Conservation (phyloP, 2,888 invertebrate genomes). For the Macrophya alboannulata region DNA sequence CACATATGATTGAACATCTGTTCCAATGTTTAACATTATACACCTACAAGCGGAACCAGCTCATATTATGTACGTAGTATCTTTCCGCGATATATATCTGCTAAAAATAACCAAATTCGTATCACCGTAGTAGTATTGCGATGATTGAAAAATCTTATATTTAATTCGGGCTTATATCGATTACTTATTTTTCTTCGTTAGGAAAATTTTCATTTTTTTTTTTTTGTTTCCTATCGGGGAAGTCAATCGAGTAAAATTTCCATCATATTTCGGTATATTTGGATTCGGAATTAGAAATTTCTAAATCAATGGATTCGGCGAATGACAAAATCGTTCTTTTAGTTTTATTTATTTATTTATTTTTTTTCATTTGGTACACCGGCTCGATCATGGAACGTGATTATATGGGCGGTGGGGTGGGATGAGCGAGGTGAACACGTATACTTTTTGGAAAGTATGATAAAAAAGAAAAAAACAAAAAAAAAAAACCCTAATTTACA, state of each 20-base stretch:
- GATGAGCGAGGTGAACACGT: neutral
- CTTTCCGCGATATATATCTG: neutral
- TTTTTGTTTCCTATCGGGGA: neutral
- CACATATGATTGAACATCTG: neutral
- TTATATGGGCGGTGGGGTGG: neutral
- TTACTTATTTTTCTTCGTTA: neutral
- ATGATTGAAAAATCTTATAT: neutral
- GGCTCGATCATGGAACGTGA: neutral
- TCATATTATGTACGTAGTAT: too few relatives aligned
- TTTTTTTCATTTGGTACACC: neutral
- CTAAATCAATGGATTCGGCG: neutral
- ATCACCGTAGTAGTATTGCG: too few relatives aligned
- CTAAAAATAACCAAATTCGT: neutral
- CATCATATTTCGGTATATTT: neutral
- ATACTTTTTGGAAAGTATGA: conserved; percentile 4
- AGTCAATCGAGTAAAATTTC: neutral
- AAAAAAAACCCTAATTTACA: neutral
- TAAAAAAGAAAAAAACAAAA: neutral
- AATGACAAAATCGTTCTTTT: neutral
- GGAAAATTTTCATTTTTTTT: neutral
- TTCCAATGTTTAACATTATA: neutral
- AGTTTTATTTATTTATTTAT: neutral
- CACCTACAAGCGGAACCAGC: too few relatives aligned
- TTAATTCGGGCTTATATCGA: neutral
- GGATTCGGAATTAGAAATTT: neutral